These are phyloP conservation scores for Catostomus latipinnis DNA, from an alignment of 2,797 vertebrate species.

Conservation along the genomic window DNA sequence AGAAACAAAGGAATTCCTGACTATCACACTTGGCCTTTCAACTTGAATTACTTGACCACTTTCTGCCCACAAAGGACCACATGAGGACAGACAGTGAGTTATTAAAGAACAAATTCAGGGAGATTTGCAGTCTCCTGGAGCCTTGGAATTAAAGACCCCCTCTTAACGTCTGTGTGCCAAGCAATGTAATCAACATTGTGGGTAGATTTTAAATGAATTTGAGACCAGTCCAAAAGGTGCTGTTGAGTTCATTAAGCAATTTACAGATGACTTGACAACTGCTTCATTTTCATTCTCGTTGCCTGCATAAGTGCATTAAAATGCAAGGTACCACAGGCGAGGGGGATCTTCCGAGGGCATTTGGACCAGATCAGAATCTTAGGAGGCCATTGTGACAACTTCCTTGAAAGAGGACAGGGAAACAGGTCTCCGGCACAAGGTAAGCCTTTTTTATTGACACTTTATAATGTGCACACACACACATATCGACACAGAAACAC, in stretches of 20 bases:
- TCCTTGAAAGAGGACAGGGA: no score
- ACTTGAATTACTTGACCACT: conserved; percentile 23
- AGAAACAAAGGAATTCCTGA: conserved; percentile 51
- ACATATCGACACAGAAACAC: no score
- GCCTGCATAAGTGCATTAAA: conserved; percentile 25
- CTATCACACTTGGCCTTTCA: conserved; percentile 22
- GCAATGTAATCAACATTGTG: background rate
- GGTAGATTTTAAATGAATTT: conserved; percentile 1
- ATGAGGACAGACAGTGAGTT: conserved; percentile 22
- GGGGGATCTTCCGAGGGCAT: conserved; percentile 27
- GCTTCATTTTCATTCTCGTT: conserved; percentile 14
- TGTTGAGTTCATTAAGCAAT: conserved; percentile 3
- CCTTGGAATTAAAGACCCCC: background rate
- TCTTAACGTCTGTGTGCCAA: background rate
- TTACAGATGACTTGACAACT: background rate
- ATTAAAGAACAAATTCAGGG: conserved; percentile 36
- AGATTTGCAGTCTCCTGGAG: conserved; percentile 11
- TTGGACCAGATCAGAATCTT: conserved; percentile 34
- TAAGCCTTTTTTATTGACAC: no score
- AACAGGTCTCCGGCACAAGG: no score
- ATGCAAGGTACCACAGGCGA: conserved; percentile 13
- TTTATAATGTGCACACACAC: no score
- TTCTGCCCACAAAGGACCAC: conserved; percentile 21
- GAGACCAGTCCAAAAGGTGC: background rate
- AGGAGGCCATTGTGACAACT: no score